Base-by-base conservation (phyloP, 2,888 invertebrate species). In the Endotricha flammealis region DNA sequence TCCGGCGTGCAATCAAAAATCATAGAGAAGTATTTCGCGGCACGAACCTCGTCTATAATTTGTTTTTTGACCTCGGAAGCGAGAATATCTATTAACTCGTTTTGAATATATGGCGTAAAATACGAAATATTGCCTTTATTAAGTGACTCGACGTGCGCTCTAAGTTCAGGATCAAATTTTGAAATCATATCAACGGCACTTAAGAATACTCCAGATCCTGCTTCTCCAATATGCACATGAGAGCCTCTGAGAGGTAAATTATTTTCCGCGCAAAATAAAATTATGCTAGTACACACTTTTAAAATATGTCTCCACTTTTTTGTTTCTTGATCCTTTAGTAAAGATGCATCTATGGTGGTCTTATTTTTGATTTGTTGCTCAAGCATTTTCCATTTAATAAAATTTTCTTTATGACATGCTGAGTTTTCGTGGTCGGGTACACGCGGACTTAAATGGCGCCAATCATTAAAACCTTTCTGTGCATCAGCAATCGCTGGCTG, bases 101-200 rank as follows among this genome's bases (percentile, higher is more conserved):
- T 40, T 29, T 40, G 40, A 28, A 32, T 40, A 27, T 40, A 16
- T 16, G 40, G 40, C 30, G 39, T 29, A 17, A 39, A 34, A 39
- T 30, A 39, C 13, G 38, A 32, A 32, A 38, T 22, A 17, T 27
- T 27, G 3, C 20, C 20, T 31, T 31, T 37, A 37, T 37, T 37
- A 31, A 37, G 31, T 13, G 31, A 37, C 13, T 37, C 37, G 32
- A 37, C 13, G 32, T 37, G 37, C 37, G 31, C 31, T 37, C 25
- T 37, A 37, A 37, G 37, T 37, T 37, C 31, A 37, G 31, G 37
- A 37, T 32, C 37, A 13, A 37, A 37, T 31, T 37, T 37, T 37
- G 37, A 31, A 37, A 37, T 37, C 37, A 31, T 37, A 37, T 37
- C 31, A 31, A 20, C 4, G 27, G 8, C 12, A 27, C 27, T 27